Base-by-base conservation (phyloP, 2,113 vertebrate species). In the Edolisoma coerulescens region DNA sequence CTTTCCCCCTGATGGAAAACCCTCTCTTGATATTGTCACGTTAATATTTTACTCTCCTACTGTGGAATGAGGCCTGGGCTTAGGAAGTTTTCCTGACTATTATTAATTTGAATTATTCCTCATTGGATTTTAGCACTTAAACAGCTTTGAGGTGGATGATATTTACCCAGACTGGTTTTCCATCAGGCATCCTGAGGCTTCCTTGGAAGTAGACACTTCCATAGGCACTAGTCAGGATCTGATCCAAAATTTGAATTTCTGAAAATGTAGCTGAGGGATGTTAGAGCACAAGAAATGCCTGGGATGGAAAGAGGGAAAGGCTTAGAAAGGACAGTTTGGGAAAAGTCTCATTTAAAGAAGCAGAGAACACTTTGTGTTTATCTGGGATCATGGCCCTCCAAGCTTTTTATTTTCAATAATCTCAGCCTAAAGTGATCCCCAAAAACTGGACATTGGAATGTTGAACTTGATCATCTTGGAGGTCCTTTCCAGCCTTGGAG, bases 81-180 rank as follows among this genome's bases (percentile, higher is more conserved):
- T 42, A 5, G 0, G 27, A 32, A 8, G 28, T 59, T 41, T 32
- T 49, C 18, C 22, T 39, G n/a, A 44, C 16, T 76, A 8, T 49
- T 15, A 53, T 33, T 18, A 3, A 18, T 68, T 26, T 33, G 1
- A 59, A 14, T 82, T 15, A 24, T 9, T 71, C 18, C 21, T 27
- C 13, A 13, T 45, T 11, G 8, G 37, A n/a, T 54, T 60, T 84
- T 7, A 30, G 26, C 24, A 4, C 7, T 59, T 52, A 9, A 47
- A 5, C 10, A 8, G 19, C 7, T 14, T 11, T 50, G 44, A 18
- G 27, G 23, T 0, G 2, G 23, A 11, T 18, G 11, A 2, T n/a
- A 2, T 27, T 68, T 35, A 16, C 45, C 47, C 37, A 81, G 22
- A n/a, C 8, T 64, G 17, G 0, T 67, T 80, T 68, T 54, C 47